Percentiles rank a stretch among this genome's conserved stretches.
Evolutionary conservation across 2,113 vertebrate genomes (phyloP).

Genomic region (Microtus ochrogaster): DNA sequence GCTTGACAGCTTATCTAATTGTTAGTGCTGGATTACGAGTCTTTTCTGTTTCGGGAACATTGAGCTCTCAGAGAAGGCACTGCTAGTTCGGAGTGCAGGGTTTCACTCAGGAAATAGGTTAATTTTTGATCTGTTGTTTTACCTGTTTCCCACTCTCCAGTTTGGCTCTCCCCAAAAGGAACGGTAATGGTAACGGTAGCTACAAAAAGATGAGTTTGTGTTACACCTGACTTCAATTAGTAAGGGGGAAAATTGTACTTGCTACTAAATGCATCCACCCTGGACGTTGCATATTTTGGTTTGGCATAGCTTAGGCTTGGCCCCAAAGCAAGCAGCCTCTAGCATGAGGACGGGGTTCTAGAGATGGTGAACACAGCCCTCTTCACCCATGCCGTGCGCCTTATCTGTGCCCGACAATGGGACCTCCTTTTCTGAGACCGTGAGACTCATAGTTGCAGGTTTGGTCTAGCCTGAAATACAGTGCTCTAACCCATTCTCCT

Average conservation of each 20-base stretch:
- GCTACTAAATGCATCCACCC: constrained; percentile 45
- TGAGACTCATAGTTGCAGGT: not conserved
- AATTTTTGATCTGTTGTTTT: constrained; percentile 54
- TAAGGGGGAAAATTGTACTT: constrained; percentile 52
- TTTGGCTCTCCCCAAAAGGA: constrained; percentile 75
- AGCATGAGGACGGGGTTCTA: not conserved
- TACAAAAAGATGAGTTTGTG: constrained; percentile 39
- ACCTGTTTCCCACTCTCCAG: constrained; percentile 33
- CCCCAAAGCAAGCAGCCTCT: not conserved
- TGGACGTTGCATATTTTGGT: not conserved
- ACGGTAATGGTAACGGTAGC: not conserved
- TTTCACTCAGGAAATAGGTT: constrained; percentile 38
- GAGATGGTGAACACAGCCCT: not conserved
- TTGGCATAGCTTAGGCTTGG: not conserved
- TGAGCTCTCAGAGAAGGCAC: not conserved
- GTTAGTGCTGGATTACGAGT: not conserved
- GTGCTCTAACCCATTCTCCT: not conserved
- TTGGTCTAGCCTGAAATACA: not conserved
- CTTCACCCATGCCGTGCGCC: not conserved
- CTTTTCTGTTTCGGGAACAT: constrained; percentile 15
- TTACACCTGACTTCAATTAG: constrained; percentile 20
- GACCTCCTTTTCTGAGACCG: not conserved
- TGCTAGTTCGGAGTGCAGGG: not conserved
- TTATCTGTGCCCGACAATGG: not conserved
- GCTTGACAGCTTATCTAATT: constrained; percentile 51